These are phyloP conservation scores for Callosobruchus maculatus DNA, from an alignment of 2,888 invertebrate genomes.

Conservation along the genomic window DNA sequence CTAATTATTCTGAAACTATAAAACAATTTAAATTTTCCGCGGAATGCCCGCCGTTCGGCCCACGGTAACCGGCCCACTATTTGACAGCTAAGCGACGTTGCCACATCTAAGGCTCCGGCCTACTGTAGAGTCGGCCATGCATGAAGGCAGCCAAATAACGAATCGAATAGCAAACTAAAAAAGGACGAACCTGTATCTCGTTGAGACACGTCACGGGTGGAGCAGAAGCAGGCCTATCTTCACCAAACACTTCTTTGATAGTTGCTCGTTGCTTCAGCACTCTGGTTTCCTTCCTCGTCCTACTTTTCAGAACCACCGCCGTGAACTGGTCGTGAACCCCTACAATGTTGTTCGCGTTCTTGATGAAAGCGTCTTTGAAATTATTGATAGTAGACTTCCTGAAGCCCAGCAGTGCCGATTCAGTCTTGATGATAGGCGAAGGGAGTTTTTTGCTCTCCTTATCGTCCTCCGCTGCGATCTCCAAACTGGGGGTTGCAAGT, in stretches of 20 bases:
- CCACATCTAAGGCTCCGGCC: too few species aligned
- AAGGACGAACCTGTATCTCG: constrained; percentile 30
- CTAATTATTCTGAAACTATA: too few species aligned
- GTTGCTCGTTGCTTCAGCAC: constrained; percentile 70
- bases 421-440: constrained; percentile 49
- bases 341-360: constrained; percentile 57
- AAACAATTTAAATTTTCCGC: too few species aligned
- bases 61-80: too few species aligned
- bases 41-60: too few species aligned
- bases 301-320: constrained; percentile 67
- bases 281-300: constrained; percentile 73
- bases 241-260: constrained; percentile 78
- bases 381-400: constrained; percentile 66
- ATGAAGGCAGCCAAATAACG: too few species aligned
- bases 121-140: too few species aligned
- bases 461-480: constrained; percentile 50
- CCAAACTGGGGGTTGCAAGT: constrained; percentile 63
- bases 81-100: too few species aligned
- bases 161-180: too few species aligned
- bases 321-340: constrained; percentile 62
- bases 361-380: constrained; percentile 64
- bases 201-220: constrained; percentile 66
- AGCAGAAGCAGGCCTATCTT: constrained; percentile 77
- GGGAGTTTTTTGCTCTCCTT: constrained; percentile 30
- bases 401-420: constrained; percentile 62